phyloP scores from a whole-genome alignment of 2,113 vertebrate genomes.

The Cyrtonyx montezumae region DNA sequence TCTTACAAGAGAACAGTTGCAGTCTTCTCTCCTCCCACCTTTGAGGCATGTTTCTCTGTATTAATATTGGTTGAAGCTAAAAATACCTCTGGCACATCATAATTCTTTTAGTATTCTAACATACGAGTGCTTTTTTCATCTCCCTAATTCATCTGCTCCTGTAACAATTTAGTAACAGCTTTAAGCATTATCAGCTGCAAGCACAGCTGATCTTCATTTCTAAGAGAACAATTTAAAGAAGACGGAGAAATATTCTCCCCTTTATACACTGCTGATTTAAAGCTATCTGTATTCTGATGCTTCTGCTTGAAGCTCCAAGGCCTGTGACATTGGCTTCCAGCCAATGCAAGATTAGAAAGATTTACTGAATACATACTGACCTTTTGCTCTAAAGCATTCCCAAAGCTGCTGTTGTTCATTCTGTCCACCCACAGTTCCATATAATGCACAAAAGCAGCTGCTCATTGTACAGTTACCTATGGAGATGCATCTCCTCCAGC shows the following conservation, averaged over 20 bases:
- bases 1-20: background rate
- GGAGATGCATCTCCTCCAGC: conserved; percentile 63
- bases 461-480: conserved; percentile 66
- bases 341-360: conserved; percentile 21
- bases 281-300: background rate
- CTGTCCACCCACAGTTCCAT: background rate
- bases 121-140: background rate
- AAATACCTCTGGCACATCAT: background rate
- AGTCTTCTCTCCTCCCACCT: conserved; percentile 28
- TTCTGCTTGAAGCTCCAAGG: conserved; percentile 11
- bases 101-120: conserved; percentile 44
- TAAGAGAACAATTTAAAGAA: conserved; percentile 44
- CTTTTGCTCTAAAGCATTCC: conserved; percentile 20
- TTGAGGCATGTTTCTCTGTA: conserved; percentile 1
- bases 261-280: conserved; percentile 15
- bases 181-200: conserved; percentile 45
- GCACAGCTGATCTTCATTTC: conserved; percentile 52
- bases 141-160: conserved; percentile 15
- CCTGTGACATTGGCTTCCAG: background rate
- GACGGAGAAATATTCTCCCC: conserved; percentile 1
- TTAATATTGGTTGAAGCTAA: conserved; percentile 25
- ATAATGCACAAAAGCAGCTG: background rate
- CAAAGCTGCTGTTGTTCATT: background rate
- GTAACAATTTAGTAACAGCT: conserved; percentile 34
- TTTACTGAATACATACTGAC: background rate